phyloP scores from a whole-genome alignment of 2,888 invertebrate genomes.

The Clanis bilineata region DNA sequence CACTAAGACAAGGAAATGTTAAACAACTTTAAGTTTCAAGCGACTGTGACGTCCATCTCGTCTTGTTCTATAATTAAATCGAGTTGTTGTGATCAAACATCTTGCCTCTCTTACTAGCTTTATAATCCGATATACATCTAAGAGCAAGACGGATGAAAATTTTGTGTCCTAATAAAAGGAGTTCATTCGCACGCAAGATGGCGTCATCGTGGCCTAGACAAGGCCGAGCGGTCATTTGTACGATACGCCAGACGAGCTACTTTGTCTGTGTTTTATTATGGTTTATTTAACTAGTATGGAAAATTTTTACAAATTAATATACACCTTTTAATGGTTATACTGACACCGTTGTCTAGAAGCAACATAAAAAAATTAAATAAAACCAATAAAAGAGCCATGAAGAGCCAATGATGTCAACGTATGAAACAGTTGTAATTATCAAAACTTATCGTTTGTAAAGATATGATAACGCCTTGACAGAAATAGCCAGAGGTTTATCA shows the following conservation, averaged over 20 bases:
- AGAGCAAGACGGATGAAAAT: slow-evolving; percentile 61
- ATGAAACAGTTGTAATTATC: slow-evolving; percentile 10
- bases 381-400: not conserved
- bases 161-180: slow-evolving; percentile 70
- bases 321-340: too few relatives aligned
- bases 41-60: slow-evolving; percentile 31
- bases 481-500: slow-evolving; percentile 31
- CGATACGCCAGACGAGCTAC: slow-evolving; percentile 68
- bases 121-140: slow-evolving; percentile 25
- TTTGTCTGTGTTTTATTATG: slow-evolving; percentile 60
- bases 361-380: too few relatives aligned
- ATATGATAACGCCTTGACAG: slow-evolving; percentile 33
- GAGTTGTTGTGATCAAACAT: slow-evolving; percentile 35
- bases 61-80: slow-evolving; percentile 53
- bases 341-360: too few relatives aligned
- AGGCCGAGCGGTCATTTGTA: slow-evolving; percentile 79
- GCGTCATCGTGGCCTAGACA: slow-evolving; percentile 81
- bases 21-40: slow-evolving; percentile 12
- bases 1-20: slow-evolving; percentile 13
- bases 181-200: slow-evolving; percentile 72
- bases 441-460: slow-evolving; percentile 15
- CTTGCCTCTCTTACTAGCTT: slow-evolving; percentile 44
- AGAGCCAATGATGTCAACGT: not conserved
- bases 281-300: slow-evolving; percentile 43
- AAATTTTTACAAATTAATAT: slow-evolving; percentile 31